phyloP scores from a whole-genome alignment of 2,888 invertebrate genomes.

The Coelopa pilipes region DNA sequence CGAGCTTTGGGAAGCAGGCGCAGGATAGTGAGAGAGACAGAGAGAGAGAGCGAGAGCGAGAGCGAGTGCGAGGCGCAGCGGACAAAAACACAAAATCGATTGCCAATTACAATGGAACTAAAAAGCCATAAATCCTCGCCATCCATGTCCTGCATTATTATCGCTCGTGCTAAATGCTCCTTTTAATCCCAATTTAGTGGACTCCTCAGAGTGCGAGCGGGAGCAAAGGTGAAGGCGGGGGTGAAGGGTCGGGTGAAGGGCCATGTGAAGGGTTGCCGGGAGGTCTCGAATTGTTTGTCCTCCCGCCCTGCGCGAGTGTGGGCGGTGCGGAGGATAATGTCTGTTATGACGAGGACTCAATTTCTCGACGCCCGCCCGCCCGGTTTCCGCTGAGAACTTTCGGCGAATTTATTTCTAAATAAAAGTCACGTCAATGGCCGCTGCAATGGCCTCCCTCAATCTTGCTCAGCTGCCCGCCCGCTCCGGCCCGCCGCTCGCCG shows the following conservation, averaged over 20 bases:
- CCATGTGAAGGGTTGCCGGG: not conserved
- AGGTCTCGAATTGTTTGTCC: too few relatives aligned
- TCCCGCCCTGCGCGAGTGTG: not conserved
- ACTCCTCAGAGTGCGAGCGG: not conserved
- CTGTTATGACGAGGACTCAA: not conserved
- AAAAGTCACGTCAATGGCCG: conserved; percentile 11
- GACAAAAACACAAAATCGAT: conserved; percentile 52
- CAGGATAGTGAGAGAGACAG: too few relatives aligned
- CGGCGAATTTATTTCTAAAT: conserved; percentile 23
- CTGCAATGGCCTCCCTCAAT: not conserved
- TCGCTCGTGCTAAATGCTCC: conserved; percentile 48
- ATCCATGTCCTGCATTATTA: conserved; percentile 48
- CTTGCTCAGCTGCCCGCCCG: conserved; percentile 27
- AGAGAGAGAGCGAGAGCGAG: too few relatives aligned
- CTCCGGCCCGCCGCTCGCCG: not conserved
- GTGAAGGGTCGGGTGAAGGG: not conserved
- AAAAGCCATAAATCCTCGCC: conserved; percentile 50
- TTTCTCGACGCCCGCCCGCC: not conserved
- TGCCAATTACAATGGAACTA: conserved; percentile 52
- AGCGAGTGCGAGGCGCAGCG: not conserved
- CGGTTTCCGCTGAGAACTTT: too few relatives aligned
- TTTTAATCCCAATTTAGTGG: conserved; percentile 47
- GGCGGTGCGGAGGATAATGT: not conserved
- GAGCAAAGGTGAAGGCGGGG: not conserved
- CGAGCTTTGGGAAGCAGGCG: too few relatives aligned